phyloP scores from a whole-genome alignment of 1,140 invertebrate species.

The Bradynema listronoti region DNA sequence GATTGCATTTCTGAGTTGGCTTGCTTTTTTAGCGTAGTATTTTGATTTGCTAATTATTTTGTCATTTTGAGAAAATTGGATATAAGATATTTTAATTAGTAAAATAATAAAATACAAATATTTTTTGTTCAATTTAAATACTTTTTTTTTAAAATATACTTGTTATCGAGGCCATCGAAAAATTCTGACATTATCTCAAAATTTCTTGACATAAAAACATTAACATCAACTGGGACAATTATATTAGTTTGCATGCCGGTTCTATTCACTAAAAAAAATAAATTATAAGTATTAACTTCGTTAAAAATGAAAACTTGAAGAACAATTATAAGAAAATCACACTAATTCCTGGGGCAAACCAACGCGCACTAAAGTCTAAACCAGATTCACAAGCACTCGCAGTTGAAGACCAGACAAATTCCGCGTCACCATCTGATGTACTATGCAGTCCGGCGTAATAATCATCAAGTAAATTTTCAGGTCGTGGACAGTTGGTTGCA shows the following conservation, averaged over 20 bases:
- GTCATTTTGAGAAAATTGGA: background rate
- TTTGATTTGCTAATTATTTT: conserved; percentile 61
- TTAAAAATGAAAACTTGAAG: conserved; percentile 1
- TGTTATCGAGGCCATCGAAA: conserved; percentile 40
- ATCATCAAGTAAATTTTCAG: conserved; percentile 35
- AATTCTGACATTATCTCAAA: conserved; percentile 71
- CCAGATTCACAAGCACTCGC: conserved; percentile 40
- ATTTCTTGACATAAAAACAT: conserved; percentile 73
- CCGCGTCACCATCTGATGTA: background rate
- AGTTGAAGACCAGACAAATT: conserved; percentile 28
- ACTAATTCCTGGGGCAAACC: conserved; percentile 67
- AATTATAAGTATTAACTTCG: conserved; percentile 1
- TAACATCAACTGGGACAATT: conserved; percentile 77
- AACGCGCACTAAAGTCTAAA: conserved; percentile 72
- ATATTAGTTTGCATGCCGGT: conserved; percentile 50
- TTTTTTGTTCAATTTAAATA: conserved; percentile 10
- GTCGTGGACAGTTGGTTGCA: conserved; percentile 29
- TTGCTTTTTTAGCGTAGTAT: conserved; percentile 56
- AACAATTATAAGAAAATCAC: conserved; percentile 15
- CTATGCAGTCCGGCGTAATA: conserved; percentile 25
- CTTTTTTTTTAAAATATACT: conserved; percentile 54
- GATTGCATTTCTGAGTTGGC: conserved; percentile 19
- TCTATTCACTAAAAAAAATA: conserved; percentile 22
- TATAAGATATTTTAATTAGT: background rate
- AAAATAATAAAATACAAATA: conserved; percentile 13